Base-by-base conservation (phyloP, 2,113 vertebrate species). In the Alligator sinensis region DNA sequence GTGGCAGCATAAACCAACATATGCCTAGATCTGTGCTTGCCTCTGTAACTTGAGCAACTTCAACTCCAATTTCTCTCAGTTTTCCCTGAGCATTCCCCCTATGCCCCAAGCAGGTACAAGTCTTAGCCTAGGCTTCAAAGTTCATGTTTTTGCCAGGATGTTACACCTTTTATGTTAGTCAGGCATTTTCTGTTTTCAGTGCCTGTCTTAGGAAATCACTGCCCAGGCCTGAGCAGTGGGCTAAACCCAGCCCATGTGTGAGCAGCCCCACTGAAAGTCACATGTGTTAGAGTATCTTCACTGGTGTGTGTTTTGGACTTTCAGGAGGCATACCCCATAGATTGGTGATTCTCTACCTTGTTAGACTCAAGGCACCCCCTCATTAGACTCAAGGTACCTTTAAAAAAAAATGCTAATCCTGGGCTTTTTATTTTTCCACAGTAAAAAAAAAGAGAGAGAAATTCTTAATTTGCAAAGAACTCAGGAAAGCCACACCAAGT, bases 61-160 rank as follows among this genome's bases (percentile, higher is more conserved):
- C 14, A 84, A 25, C n/a, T 87, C 30, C 70, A 86, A 72, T 57
- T 87, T 82, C 38, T 82, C 11, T 77, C 55, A 72, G 61, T 11
- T 2, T 79, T 84, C 18, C 16, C 28, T 14, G 30, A 57, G 28
- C 75, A 11, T 80, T 58, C 11, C 16, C 58, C 16, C 3, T 27
- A 21, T 5, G 1, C 3, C 8, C 15, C 14, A 6, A 7, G 19
- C 34, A 84, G 81, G 80, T 58, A 11, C 15, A 55, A 79, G 3
- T 17, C 63, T 78, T 64, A 83, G 30, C n/a, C 55, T 15, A 21
- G 57, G 68, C 3, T 2, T 3, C 25, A 19, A 60, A 27, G 72
- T 38, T 72, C 55, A 54, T 0, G 0, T 12, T 27, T 80, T 77
- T 0, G 0, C 3, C 22, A 30, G 6, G 5, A 5, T 84, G 4